Evolutionary conservation across 2,888 invertebrate species (phyloP), one percentile per base, ranked within the genome.

Genomic region (Ormyrus labotus): DNA sequence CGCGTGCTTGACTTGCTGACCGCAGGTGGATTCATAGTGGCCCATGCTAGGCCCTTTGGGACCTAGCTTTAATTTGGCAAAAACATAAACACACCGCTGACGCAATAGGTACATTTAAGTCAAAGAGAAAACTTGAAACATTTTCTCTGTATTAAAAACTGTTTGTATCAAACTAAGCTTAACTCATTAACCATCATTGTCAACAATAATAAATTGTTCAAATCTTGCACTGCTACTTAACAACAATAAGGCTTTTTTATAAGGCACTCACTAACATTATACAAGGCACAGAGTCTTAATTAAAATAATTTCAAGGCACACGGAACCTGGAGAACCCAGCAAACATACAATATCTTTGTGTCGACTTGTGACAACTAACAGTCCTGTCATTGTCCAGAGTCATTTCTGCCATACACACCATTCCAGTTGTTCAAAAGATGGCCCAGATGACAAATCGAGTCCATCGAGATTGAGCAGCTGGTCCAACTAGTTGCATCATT

Each of bases 1-100:
- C 94, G 94, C 92, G 94, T 93, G 92, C 93, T 93, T 92, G 94
- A 91, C 90, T 92, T 92, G 90, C 91, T 91, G 89, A 91, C 91
- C 87, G 90, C 90, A 87, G 92, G 91, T 89, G 92, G 91, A 91
- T 92, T 92, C 92, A 92, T 92, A 90, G 91, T 92, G 90, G 89
- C 91, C 90, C 90, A 91, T 91, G 90, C 90, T 91, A 91, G 90
- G 90, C 88, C 90, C 89, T 86, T 84, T 84, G 86, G 90, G 90
- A 89, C 90, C 90, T 90, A 90, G 89, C 89, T 90, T 87, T 88
- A 88, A 88, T 89, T 88, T 85, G 86, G 86, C 87, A 89, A 87
- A 86, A 87, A 85, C 88, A 89, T 89, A 87, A 84, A 87, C 83
- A 83, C 78, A 83, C 82, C 85, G 85, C 82, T 75, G 81, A 76